Evolutionary conservation across 1,140 invertebrate species (phyloP).

Genomic region (Microplitis demolitor): DNA sequence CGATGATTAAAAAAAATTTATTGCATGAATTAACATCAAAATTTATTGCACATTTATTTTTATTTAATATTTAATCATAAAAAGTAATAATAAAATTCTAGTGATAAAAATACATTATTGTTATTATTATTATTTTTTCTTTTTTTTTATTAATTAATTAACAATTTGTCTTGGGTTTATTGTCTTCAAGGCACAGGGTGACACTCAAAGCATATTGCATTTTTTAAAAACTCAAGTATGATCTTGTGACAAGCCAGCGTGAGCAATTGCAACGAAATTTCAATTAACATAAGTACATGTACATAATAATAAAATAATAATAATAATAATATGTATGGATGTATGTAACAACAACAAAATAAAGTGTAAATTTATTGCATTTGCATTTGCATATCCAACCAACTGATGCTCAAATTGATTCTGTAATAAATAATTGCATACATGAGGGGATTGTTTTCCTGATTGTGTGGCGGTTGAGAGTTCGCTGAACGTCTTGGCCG

Average conservation of each 20-base stretch:
- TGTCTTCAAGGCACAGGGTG: conserved; percentile 15
- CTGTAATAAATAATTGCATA: conserved; percentile 41
- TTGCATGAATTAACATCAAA: conserved; percentile 22
- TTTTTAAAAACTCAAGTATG: not conserved
- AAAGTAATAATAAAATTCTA: not conserved
- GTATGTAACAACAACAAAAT: conserved; percentile 1
- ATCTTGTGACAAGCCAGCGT: conserved; percentile 24
- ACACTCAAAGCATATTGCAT: conserved; percentile 21
- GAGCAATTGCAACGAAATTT: conserved; percentile 7
- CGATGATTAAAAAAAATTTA: conserved; percentile 19
- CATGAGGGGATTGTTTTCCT: conserved; percentile 62
- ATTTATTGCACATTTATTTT: conserved; percentile 24
- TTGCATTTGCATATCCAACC: conserved; percentile 9
- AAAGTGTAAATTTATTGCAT: not conserved
- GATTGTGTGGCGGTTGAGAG: conserved; percentile 51
- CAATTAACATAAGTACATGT: too few relatives aligned
- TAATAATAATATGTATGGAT: not conserved
- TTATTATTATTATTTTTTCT: not conserved
- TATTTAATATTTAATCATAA: not conserved
- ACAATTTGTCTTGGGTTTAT: not conserved
- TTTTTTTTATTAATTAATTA: not conserved
- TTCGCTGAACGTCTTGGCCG: conserved; percentile 53
- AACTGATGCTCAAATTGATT: conserved; percentile 6
- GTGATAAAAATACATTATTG: not conserved
- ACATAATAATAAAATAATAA: too few relatives aligned